Percentiles rank a stretch among this genome's conserved stretches.
Conservation (phyloP, 1,140 invertebrate genomes). For the Ceratoteleas bidentatus region DNA sequence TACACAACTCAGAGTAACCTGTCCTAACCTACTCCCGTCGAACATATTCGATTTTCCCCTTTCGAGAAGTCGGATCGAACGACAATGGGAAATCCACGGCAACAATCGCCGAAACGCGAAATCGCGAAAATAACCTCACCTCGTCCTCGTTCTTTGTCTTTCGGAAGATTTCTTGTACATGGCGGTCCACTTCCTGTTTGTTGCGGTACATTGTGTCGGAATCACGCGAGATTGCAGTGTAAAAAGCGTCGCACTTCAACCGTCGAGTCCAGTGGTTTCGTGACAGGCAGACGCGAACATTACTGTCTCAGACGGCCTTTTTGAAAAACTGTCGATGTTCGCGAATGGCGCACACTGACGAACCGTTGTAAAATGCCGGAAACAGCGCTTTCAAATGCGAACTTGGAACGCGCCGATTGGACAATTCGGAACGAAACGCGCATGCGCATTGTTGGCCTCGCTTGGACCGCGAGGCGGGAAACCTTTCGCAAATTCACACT, state of each 20-base stretch:
- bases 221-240: not conserved
- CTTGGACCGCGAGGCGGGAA: no score
- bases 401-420: no score
- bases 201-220: slow-evolving; percentile 83
- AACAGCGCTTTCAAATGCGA: slow-evolving; percentile 20
- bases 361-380: slow-evolving; percentile 45
- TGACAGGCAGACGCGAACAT: slow-evolving; percentile 9
- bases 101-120: no score
- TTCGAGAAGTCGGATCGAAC: no score
- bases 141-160: slow-evolving; percentile 85
- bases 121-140: slow-evolving; percentile 80
- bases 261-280: not conserved
- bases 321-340: slow-evolving; percentile 4
- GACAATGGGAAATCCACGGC: no score
- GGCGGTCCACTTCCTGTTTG: slow-evolving; percentile 86
- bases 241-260: slow-evolving; percentile 7
- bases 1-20: no score
- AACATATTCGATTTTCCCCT: no score
- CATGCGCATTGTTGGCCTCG: no score
- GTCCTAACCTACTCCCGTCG: no score
- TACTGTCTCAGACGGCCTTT: slow-evolving; percentile 5
- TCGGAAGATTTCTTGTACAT: slow-evolving; percentile 85
- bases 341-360: slow-evolving; percentile 2
- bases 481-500: no score
- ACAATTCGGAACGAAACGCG: no score